Evolutionary conservation across 2,888 invertebrate species (phyloP), one percentile per base, ranked within the genome.

Genomic region (Melanophora roralis): DNA sequence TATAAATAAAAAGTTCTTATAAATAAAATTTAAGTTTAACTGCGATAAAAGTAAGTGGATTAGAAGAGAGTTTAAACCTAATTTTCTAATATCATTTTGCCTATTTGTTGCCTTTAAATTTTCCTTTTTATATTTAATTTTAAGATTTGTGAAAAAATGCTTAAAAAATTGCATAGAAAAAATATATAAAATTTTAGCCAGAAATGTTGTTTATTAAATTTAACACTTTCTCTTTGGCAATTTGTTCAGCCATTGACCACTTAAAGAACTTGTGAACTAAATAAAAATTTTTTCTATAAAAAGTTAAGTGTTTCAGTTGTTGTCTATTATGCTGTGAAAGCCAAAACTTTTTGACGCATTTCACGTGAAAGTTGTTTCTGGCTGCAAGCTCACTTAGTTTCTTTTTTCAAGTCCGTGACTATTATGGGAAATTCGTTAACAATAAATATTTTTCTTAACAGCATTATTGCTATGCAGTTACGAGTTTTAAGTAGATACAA

Each of bases 341-440:
- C 49, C 38, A 47, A 68, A 76, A 80, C 68, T 62, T 80, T 80
- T 80, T 76, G 72, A 80, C 72, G 80, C 80, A 80, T 80, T 76
- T 80, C 67, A 72, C 57, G 72, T 72, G 67, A 68, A 76, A 76
- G 67, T 80, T 72, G 47, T 19, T 47, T 16, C 27, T 32, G 53
- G 57, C 59, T 59, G 62, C 55, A 68, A 55, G 27, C 62, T 53
- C 75, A 47, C 47, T 62, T 60, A 27, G 14, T 27, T 69, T 40
- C 55, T 43, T 34, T 21, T 12, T 32, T 47, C 55, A 64, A 40
- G n/a, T 55, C 40, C 62, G 53, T 69, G 62, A 59, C 57, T 69
- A 23, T 57, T 69, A 59, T 68, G 45, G 60, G 47, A 68, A 76
- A 69, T 69, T 76, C 47, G 60, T 51, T 62, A 27, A 23, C 45